Conservation (phyloP, 2,888 invertebrate species). For the Invenusta paracnida region DNA sequence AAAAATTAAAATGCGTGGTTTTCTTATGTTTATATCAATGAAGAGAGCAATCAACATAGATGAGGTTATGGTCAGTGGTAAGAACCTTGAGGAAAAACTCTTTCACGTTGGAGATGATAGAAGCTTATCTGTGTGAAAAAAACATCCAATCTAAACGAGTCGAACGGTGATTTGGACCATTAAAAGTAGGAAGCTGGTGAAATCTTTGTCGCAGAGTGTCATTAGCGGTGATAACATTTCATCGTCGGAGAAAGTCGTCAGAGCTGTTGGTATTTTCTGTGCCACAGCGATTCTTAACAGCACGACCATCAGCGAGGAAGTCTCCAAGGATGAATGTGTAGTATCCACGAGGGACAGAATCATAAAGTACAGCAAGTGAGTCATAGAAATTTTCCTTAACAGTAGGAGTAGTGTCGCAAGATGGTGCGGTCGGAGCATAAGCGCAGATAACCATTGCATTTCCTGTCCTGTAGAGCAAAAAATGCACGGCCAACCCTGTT, state of each 20-base stretch:
- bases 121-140: not conserved
- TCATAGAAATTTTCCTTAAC: slow-evolving; percentile 35
- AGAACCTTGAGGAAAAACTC: not conserved
- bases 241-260: not conserved
- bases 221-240: not conserved
- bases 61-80: slow-evolving; percentile 17
- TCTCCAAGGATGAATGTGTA: slow-evolving; percentile 6
- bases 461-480: slow-evolving; percentile 37
- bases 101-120: not conserved
- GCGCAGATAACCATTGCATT: slow-evolving; percentile 28
- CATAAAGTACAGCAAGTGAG: not conserved
- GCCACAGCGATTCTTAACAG: slow-evolving; percentile 34
- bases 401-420: slow-evolving; percentile 4
- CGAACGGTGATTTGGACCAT: not conserved
- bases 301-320: slow-evolving; percentile 28
- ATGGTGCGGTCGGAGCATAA: slow-evolving; percentile 34
- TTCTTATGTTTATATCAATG: not conserved
- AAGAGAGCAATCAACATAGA: not conserved
- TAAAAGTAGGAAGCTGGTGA: slow-evolving; percentile 10
- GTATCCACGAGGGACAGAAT: slow-evolving; percentile 32
- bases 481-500: slow-evolving; percentile 30
- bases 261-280: slow-evolving; percentile 15
- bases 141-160: slow-evolving; percentile 30
- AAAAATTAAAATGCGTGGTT: not conserved
- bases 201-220: slow-evolving; percentile 14